Base-by-base conservation (phyloP, 1,140 invertebrate genomes). In the Contarinia nasturtii region DNA sequence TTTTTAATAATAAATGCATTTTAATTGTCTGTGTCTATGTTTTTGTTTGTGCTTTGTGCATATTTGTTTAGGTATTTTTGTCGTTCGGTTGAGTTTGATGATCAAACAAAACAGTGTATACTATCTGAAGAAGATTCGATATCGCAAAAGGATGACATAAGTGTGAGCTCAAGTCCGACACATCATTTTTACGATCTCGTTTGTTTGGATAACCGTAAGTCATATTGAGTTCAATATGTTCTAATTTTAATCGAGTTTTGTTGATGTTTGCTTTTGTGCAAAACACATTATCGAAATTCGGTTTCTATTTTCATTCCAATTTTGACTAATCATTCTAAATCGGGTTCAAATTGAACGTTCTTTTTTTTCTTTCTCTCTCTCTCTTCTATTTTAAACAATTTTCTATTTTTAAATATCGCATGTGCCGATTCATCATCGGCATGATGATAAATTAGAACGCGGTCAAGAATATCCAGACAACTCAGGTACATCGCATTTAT, bases 91-190 rank as follows among this genome's bases (percentile, higher is more conserved):
- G 85, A 88, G 55, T 90, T 85, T 57, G 85, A 91, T 55, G 82
- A 86, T 49, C 79, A 84, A 67, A 84, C 80, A 1, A 75, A 77
- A 50, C 77, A 82, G 48, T 92, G 88, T 52, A 79, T 85, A 5
- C 71, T 91, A 8, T 88, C 83, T 1, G 86, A 89, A 61, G 87
- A 92, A 63, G 86, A 91, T 60, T 87, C 84, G 0, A 76, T 85
- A 8, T 87, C 84, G 0, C 82, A 86, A 57, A 82, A 83, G 58
- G 81, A 86, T 56, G 82, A 87, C 57, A 75, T 87, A 52, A 80
- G 80, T 44, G 75, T 80, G 19, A 86, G 79, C 60, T 83, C 73
- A 54, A 83, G 80, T 55, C 77, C 80, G 4, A 82, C 79, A 17
- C 80, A 86, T 63, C 79, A 88, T 58, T 82, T 86, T 58, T 88